phyloP scores from a whole-genome alignment of 92 coral and sea anemone species.

The Isaurus tuberculatus region DNA sequence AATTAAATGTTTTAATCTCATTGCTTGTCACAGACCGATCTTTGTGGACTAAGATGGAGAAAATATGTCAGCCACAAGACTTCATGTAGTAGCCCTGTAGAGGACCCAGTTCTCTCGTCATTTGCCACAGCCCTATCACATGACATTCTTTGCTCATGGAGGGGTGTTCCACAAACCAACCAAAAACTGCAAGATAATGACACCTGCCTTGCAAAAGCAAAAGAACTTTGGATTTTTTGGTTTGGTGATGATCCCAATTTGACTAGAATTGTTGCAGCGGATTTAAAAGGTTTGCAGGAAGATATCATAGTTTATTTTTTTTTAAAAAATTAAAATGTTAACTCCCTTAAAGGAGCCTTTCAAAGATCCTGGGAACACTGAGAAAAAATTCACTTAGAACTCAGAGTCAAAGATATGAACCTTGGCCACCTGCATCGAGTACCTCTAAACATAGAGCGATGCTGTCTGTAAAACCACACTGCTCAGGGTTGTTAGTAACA shows the following conservation, averaged over 20 bases:
- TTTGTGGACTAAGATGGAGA: constrained; percentile 96
- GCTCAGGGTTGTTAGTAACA: no score
- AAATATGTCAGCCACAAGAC: constrained; percentile 76
- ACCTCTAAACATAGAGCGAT: no score
- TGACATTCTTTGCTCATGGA: constrained; percentile 95
- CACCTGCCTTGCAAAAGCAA: constrained; percentile 65
- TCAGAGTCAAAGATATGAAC: no score
- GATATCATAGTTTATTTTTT: background rate
- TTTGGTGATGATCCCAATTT: constrained; percentile 97
- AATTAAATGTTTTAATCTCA: no score
- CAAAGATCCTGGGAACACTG: no score
- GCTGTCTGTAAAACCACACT: no score
- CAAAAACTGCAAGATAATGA: constrained; percentile 63
- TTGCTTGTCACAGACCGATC: constrained; percentile 81
- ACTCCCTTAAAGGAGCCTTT: no score
- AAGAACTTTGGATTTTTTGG: constrained; percentile 99
- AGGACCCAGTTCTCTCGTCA: constrained; percentile 91
- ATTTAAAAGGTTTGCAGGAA: constrained; percentile 72
- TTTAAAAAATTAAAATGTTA: no score
- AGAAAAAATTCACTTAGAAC: no score
- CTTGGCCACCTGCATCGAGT: no score
- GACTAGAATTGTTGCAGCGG: constrained; percentile 84
- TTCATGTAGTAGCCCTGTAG: constrained; percentile 68
- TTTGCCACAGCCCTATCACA: constrained; percentile 87
- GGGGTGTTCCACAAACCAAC: constrained; percentile 69